These are phyloP conservation scores for Lymantria dispar DNA, from an alignment of 2,888 invertebrate species.

Conservation along the genomic window DNA sequence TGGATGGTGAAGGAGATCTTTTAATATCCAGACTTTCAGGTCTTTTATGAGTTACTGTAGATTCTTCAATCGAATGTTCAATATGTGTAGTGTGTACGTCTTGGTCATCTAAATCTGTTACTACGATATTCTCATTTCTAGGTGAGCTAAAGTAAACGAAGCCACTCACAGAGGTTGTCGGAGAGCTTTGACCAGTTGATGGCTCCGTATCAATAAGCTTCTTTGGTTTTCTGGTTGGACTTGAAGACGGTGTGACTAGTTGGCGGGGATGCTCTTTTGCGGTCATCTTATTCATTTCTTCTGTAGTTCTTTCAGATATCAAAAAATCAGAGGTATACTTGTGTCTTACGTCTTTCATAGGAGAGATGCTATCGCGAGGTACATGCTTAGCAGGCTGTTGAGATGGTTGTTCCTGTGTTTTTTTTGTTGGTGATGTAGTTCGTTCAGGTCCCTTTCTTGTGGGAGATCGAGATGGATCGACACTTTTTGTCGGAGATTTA, in stretches of 20 bases:
- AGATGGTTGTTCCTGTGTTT: conserved; percentile 24
- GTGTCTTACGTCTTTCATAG: conserved; percentile 46
- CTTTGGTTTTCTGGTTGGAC: conserved; percentile 72
- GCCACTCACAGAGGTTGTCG: conserved; percentile 81
- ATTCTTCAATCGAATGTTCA: conserved; percentile 37
- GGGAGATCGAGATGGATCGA: conserved; percentile 1
- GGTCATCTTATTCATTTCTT: conserved; percentile 50
- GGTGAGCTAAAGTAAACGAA: conserved; percentile 73
- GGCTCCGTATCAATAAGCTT: conserved; percentile 49
- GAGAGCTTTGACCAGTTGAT: conserved; percentile 75
- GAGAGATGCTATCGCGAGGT: conserved; percentile 45
- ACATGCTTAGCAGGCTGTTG: conserved; percentile 41
- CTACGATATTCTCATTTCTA: conserved; percentile 44
- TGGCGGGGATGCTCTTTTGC: conserved; percentile 59
- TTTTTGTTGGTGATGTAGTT: conserved; percentile 14
- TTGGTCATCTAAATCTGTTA: conserved; percentile 65
- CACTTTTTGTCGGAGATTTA: conserved; percentile 26
- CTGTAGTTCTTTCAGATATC: conserved; percentile 49
- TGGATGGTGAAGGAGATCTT: conserved; percentile 60
- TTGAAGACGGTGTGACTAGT: conserved; percentile 74
- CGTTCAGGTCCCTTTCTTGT: conserved; percentile 12
- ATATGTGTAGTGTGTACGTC: conserved; percentile 37
- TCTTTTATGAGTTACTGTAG: conserved; percentile 26
- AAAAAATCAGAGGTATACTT: conserved; percentile 59
- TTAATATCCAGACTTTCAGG: conserved; percentile 42